Evolutionary conservation across 2,888 invertebrate genomes (phyloP), one percentile per base, ranked within the genome.

Genomic region (Andrena dorsata): DNA sequence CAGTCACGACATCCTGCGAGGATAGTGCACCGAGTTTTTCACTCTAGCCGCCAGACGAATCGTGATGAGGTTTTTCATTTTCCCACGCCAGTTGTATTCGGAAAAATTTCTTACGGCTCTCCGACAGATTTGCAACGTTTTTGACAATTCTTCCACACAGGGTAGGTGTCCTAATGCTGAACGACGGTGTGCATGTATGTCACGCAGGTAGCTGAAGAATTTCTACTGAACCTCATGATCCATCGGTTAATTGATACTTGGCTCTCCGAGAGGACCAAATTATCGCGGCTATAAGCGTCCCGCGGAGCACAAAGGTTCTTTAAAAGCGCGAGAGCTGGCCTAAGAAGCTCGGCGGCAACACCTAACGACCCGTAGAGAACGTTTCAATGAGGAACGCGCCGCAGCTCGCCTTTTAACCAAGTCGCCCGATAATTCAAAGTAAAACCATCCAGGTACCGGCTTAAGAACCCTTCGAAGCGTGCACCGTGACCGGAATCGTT

Each of bases 381-480:
- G 28, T 41, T 41, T 23, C 30, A 7, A 13, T 16, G 47, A 32
- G 28, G 41, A 30, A 66, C 35, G 41, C 20, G 13, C n/a, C 23
- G 32, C 60, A 35, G 23, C 26, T 2, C 20, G 23, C 2, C 70
- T 53, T 65, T 75, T 80, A 72, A 82, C 64, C 28, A 84, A 76
- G 63, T 65, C 41, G 26, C 6, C 35, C 26, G 64, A 69, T 85
- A 70, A 69, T 76, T 47, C 30, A 60, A 71, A 77, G 61, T 35
- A 60, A 69, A 74, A 75, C 58, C n/a, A 2, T 66, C 23, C 32
- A 49, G 35, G 53, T 28, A 68, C 20, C 28, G 16, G 35, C 53
- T 20, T 32, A 64, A 35, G 63, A 58, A 26, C 16, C 1, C 53
- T 58, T 69, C 69, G 26, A 76, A 13, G 20, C 3, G 10, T 41